phyloP scores from a whole-genome alignment of 23 tunicate genomes.

The Trididemnum clinides region DNA sequence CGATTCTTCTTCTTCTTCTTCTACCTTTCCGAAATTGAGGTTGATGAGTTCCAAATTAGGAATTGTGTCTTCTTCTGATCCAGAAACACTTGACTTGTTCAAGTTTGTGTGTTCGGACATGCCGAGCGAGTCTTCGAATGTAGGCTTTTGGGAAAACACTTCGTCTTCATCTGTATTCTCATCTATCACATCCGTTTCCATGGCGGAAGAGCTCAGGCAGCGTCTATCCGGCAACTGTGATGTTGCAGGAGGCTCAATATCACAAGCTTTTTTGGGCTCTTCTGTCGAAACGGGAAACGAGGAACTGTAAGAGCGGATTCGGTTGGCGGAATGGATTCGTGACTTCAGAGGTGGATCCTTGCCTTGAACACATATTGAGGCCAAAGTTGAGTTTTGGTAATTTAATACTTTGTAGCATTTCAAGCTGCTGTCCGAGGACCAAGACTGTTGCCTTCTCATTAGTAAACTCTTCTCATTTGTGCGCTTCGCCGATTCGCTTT shows the following conservation, averaged over 20 bases:
- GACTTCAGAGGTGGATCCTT: slow-evolving; percentile 27
- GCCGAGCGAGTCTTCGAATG: neutral
- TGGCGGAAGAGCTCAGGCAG: neutral
- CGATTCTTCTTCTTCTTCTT: neutral
- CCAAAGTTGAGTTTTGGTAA: slow-evolving; percentile 45
- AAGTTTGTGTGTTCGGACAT: neutral
- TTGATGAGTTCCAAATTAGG: slow-evolving; percentile 11
- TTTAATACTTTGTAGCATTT: slow-evolving; percentile 32
- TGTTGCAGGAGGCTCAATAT: neutral
- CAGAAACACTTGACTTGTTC: neutral
- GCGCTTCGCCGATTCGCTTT: neutral
- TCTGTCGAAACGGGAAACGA: neutral
- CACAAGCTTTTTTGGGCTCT: neutral
- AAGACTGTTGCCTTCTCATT: neutral
- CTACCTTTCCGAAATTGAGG: neutral
- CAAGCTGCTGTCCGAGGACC: neutral
- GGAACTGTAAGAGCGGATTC: neutral
- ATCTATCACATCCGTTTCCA: neutral
- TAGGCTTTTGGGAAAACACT: neutral
- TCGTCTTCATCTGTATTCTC: neutral
- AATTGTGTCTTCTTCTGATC: neutral
- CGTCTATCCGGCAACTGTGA: neutral
- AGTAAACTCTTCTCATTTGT: neutral
- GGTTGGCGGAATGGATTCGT: neutral
- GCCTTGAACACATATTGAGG: slow-evolving; percentile 52